These are phyloP conservation scores for Oriolus oriolus DNA, from an alignment of 2,113 vertebrate species.

Conservation along the genomic window DNA sequence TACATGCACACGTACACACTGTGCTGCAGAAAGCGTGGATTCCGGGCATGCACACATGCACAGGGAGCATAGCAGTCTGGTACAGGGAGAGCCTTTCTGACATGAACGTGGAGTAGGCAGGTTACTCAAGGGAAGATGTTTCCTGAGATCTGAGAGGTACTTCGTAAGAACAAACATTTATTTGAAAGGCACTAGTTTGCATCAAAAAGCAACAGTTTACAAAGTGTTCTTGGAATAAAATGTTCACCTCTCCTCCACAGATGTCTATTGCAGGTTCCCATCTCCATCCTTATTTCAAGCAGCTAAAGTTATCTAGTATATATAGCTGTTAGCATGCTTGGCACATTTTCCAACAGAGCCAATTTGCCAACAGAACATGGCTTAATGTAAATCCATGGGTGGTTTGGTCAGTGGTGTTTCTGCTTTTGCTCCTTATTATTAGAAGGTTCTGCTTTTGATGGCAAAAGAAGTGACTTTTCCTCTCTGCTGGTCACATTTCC, in stretches of 20 bases:
- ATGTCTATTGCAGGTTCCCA: not conserved
- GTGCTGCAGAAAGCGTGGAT: not conserved
- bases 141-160: not conserved
- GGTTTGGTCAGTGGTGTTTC: not conserved
- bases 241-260: not conserved
- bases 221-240: not conserved
- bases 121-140: not conserved
- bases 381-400: not conserved
- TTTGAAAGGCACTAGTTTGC: not conserved
- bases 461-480: not conserved
- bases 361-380: not conserved
- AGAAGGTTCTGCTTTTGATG: not conserved
- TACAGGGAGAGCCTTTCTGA: not conserved
- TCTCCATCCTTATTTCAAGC: not conserved
- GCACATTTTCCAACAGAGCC: not conserved
- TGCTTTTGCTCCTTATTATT: not conserved
- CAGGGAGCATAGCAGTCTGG: not conserved
- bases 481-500: not conserved
- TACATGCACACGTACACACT: fast-evolving
- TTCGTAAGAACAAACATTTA: not conserved
- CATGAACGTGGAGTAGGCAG: not conserved
- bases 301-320: not conserved
- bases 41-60: not conserved
- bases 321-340: not conserved
- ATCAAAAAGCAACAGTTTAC: not conserved